Evolutionary conservation across 2,113 vertebrate species (phyloP).

Genomic region (Myotis brandtii): DNA sequence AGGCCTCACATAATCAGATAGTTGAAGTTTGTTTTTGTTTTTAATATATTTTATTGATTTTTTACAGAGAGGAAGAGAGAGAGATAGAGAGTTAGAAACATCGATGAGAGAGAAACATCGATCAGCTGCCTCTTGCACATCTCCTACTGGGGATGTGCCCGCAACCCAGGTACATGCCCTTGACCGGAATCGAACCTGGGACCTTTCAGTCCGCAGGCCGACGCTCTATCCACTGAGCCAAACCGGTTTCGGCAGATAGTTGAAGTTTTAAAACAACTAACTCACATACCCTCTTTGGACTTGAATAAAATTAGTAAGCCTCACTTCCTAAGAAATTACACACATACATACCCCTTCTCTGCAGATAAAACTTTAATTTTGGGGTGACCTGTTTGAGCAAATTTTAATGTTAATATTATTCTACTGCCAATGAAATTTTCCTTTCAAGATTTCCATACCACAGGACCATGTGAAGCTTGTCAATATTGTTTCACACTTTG

Average conservation of each 20-base stretch:
- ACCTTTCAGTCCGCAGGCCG: too few relatives aligned
- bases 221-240: too few relatives aligned
- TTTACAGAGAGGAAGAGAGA: too few relatives aligned
- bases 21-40: conserved; percentile 36
- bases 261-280: conserved; percentile 30
- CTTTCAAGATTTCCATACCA: conserved; percentile 18
- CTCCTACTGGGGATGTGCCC: too few relatives aligned
- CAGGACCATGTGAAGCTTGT: conserved; percentile 1
- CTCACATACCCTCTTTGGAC: neutral
- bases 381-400: neutral
- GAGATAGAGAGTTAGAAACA: too few relatives aligned
- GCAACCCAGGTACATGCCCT: too few relatives aligned
- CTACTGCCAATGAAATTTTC: neutral
- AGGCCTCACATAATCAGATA: neutral
- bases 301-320: conserved; percentile 12
- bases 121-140: too few relatives aligned
- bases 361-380: conserved; percentile 17
- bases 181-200: too few relatives aligned
- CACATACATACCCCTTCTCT: neutral
- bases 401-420: conserved; percentile 44
- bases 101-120: too few relatives aligned
- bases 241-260: too few relatives aligned
- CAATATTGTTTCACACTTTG: conserved; percentile 31
- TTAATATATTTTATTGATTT: too few relatives aligned
- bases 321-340: neutral